A percentile compares a stretch with the other conserved stretches of the same genome.
phyloP scores from a whole-genome alignment of 2,888 invertebrate genomes.

The Embidobia sp. region DNA sequence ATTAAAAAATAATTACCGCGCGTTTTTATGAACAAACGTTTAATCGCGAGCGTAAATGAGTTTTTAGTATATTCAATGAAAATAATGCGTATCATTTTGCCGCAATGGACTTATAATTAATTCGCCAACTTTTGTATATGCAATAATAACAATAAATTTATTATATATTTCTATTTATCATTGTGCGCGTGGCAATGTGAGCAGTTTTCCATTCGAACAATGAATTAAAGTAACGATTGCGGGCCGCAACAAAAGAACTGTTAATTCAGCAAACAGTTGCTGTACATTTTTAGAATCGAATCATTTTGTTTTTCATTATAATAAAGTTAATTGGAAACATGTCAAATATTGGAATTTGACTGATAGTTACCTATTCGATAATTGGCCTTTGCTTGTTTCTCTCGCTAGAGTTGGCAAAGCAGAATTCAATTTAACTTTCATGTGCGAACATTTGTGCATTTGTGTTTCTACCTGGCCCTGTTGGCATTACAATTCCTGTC shows the following conservation, averaged over 20 bases:
- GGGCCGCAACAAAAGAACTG: conserved; percentile 48
- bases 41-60: conserved; percentile 26
- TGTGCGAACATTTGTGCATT: conserved; percentile 55
- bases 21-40: conserved; percentile 27
- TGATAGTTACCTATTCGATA: conserved; percentile 56
- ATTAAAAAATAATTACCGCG: conserved; percentile 17
- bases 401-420: conserved; percentile 58
- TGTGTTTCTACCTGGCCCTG: conserved; percentile 49
- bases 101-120: conserved; percentile 17
- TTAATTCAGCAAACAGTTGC: conserved; percentile 53
- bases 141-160: conserved; percentile 46
- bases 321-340: conserved; percentile 61
- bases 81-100: conserved; percentile 7
- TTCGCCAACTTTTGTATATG: conserved; percentile 33
- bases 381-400: conserved; percentile 60
- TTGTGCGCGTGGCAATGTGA: conserved; percentile 6
- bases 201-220: conserved; percentile 31
- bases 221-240: conserved; percentile 47
- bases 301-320: conserved; percentile 60
- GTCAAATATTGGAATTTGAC: conserved; percentile 62
- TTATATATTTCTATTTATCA: conserved; percentile 42
- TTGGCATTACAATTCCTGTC: conserved; percentile 57
- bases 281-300: conserved; percentile 53
- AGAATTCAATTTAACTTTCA: conserved; percentile 65
- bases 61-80: conserved; percentile 28